Evolutionary conservation across 2,113 vertebrate genomes (phyloP).

Genomic region (Percopsis transmontana): DNA sequence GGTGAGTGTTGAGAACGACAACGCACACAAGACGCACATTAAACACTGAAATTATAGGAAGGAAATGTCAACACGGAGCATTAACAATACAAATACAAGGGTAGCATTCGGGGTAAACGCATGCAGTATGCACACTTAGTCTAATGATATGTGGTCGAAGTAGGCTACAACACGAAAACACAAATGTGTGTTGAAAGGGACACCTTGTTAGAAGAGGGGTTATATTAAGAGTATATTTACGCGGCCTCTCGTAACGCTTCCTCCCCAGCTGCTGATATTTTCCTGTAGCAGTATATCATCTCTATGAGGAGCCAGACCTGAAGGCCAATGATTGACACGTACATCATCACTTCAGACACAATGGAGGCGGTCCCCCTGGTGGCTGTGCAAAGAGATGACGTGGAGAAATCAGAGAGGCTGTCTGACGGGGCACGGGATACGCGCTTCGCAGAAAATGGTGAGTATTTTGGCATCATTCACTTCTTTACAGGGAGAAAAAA

Average conservation of each 20-base stretch:
- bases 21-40: background rate
- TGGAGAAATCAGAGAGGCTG: background rate
- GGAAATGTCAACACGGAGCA: background rate
- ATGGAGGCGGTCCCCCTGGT: slow-evolving; percentile 87
- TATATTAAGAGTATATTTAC: slow-evolving; percentile 68
- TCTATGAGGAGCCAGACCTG: slow-evolving; percentile 91
- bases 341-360: slow-evolving; percentile 93
- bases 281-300: slow-evolving; percentile 93
- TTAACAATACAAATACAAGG: background rate
- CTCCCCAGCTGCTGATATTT: slow-evolving; percentile 85
- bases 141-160: background rate
- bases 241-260: slow-evolving; percentile 85
- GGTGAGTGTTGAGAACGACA: background rate
- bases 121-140: background rate
- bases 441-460: background rate
- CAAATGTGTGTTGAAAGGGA: no score
- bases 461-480: background rate
- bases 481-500: background rate
- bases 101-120: background rate
- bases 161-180: background rate
- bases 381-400: slow-evolving; percentile 59
- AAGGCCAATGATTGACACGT: slow-evolving; percentile 89
- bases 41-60: background rate
- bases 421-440: background rate
- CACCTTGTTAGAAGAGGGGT: no score